Base-by-base conservation (phyloP, 2,113 vertebrate species). In the Ginglymostoma cirratum region DNA sequence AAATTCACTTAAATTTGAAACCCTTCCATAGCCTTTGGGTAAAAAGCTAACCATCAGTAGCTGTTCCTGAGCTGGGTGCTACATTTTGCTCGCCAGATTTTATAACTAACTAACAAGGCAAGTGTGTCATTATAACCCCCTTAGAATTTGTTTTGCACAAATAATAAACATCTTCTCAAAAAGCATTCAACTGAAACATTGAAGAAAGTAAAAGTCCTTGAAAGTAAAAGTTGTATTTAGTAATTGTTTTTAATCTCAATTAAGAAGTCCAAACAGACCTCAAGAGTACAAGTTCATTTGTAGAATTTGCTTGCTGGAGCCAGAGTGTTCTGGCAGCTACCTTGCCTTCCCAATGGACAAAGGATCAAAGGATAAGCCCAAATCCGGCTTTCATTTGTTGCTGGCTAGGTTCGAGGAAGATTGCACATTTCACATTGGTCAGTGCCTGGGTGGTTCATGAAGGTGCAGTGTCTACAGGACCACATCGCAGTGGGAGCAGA, bases 341-440 rank as follows among this genome's bases (percentile, higher is more conserved):
- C 67, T 86, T 76, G 94, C 52, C 96, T 94, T 96, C 27, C 95
- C 89, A 24, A 76, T 86, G 96, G 95, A 19, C 48, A 70, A 52
- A 95, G 94, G 94, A 38, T 76, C 94, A 95, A 86, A 76, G 38
- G 23, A 86, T 0, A 96, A 96, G 93, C 65, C 2, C n/a, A 86
- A 96, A 67, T 72, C 66, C 48, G 94, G 69, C 69, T 95, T 95
- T 72, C 92, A 5, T 72, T 95, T 45, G 94, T 24, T 69, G 45
- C 27, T 95, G 52, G 96, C 85, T 98, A 99, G 98, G 98, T 98
- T 95, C 98, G 98, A 95, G 99, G 99, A 96, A 99, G 98, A 97
- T 98, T 99, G 98, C 99, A 99, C 98, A 99, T 99, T 97, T 99
- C 99, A 96, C 99, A 99, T 97, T 98, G 99, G 97, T 99, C 99